phyloP scores from a whole-genome alignment of 2,113 vertebrate genomes.

The Malurus melanocephalus region DNA sequence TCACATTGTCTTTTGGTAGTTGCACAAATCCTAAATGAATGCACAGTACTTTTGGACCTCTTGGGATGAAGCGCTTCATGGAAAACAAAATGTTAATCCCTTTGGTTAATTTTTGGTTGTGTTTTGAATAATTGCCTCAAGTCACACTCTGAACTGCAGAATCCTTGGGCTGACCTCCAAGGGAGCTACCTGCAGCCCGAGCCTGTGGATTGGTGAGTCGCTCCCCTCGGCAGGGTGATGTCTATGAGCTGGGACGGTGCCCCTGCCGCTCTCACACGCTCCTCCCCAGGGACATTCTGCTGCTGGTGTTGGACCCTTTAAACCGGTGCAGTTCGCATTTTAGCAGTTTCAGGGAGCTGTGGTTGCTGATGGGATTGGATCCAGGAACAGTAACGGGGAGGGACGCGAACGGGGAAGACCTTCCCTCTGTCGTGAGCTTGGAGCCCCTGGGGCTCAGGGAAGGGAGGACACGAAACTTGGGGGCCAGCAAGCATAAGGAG shows the following conservation, averaged over 20 bases:
- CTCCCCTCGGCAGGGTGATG: not conserved
- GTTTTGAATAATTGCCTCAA: not conserved
- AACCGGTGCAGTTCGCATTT: accelerated
- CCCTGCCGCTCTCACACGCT: not conserved
- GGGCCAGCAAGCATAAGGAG: not conserved
- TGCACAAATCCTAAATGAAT: not conserved
- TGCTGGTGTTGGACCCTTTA: not conserved
- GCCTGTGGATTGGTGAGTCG: not conserved
- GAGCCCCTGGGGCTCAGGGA: not conserved
- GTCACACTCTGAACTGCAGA: not conserved
- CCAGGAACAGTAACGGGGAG: not conserved
- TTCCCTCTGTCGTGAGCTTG: not conserved
- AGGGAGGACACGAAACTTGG: not conserved
- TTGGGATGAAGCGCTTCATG: not conserved
- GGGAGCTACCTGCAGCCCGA: not conserved
- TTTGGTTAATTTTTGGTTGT: not conserved
- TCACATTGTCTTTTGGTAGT: not conserved
- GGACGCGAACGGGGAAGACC: not conserved
- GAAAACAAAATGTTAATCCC: not conserved
- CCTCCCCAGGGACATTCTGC: not conserved
- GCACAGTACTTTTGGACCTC: not conserved
- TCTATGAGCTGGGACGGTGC: accelerated
- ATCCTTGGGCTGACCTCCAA: not conserved
- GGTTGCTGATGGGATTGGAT: not conserved
- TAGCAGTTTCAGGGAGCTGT: not conserved